Percentiles rank a stretch among this genome's conserved stretches.
These are phyloP conservation scores for Phrynocephalus guinanensis DNA, from an alignment of 2,797 vertebrate species.

Conservation along the genomic window DNA sequence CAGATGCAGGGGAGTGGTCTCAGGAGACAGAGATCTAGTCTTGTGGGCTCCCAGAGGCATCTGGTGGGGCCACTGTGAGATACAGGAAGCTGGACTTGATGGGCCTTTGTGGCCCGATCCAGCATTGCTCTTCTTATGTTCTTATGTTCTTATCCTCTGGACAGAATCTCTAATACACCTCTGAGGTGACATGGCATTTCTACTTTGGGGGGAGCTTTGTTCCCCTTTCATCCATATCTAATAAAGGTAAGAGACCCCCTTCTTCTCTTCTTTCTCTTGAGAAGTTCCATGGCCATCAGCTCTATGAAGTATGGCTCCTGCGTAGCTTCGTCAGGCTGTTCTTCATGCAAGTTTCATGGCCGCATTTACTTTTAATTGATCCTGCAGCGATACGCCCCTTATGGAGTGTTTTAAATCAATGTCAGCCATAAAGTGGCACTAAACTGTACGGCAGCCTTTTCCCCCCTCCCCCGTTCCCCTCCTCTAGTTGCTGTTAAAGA, in stretches of 20 bases:
- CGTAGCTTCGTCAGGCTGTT: slow-evolving; percentile 42
- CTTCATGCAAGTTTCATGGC: slow-evolving; percentile 68
- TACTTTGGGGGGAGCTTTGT: not conserved
- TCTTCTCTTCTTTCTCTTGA: not conserved
- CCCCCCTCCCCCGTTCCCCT: slow-evolving; percentile 39
- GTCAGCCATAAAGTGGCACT: slow-evolving; percentile 57
- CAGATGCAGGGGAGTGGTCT: no score
- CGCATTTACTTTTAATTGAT: slow-evolving; percentile 62
- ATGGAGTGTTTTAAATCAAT: slow-evolving; percentile 62
- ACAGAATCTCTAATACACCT: slow-evolving; percentile 11
- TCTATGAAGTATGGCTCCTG: not conserved
- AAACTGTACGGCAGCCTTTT: slow-evolving; percentile 56
- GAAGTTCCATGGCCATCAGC: slow-evolving; percentile 33
- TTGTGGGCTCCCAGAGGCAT: no score
- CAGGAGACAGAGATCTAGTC: no score
- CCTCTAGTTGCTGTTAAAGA: slow-evolving; percentile 52
- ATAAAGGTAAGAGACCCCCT: not conserved
- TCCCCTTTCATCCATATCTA: slow-evolving; percentile 29
- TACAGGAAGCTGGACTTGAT: no score
- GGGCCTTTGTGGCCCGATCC: no score
- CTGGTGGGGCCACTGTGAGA: no score
- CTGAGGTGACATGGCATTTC: not conserved
- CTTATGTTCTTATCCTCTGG: not conserved
- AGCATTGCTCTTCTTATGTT: no score
- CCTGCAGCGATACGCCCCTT: slow-evolving; percentile 41